Evolutionary conservation across 2,797 vertebrate species (phyloP).

Genomic region (Corythornis leucogaster): DNA sequence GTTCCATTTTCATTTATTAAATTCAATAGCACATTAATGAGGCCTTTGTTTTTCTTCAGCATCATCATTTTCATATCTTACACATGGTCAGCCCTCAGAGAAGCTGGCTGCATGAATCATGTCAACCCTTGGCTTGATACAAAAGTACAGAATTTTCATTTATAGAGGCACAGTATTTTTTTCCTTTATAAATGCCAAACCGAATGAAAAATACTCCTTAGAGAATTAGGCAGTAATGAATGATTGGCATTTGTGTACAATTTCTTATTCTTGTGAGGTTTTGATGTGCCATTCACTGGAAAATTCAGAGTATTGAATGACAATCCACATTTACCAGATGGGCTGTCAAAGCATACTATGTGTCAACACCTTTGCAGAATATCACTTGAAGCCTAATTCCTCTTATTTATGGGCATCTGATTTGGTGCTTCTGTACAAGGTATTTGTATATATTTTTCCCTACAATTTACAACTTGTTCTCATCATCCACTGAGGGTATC

Average conservation of each 20-base stretch:
- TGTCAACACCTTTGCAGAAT: constrained; percentile 65
- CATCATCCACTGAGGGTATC: not conserved
- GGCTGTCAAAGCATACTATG: constrained; percentile 54
- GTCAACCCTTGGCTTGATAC: not conserved
- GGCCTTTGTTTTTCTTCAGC: constrained; percentile 21
- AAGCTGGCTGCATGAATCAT: not conserved
- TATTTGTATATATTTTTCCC: not conserved
- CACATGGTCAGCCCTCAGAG: not conserved
- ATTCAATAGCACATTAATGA: not conserved
- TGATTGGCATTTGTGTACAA: constrained; percentile 70
- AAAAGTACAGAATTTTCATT: constrained; percentile 27
- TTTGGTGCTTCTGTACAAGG: constrained; percentile 43
- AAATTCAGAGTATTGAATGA: constrained; percentile 65
- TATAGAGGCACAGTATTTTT: not conserved
- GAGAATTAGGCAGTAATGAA: constrained; percentile 64
- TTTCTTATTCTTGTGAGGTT: constrained; percentile 75
- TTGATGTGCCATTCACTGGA: constrained; percentile 67
- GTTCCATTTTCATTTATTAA: constrained; percentile 6
- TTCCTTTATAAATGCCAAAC: constrained; percentile 33
- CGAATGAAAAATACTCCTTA: constrained; percentile 50
- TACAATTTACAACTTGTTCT: not conserved
- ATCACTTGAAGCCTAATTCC: constrained; percentile 42
- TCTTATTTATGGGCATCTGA: constrained; percentile 49
- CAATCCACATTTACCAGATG: constrained; percentile 69
- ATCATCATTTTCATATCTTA: not conserved